These are phyloP conservation scores for Eulemur coronatus DNA, from an alignment of 2,797 vertebrate species.

Conservation along the genomic window DNA sequence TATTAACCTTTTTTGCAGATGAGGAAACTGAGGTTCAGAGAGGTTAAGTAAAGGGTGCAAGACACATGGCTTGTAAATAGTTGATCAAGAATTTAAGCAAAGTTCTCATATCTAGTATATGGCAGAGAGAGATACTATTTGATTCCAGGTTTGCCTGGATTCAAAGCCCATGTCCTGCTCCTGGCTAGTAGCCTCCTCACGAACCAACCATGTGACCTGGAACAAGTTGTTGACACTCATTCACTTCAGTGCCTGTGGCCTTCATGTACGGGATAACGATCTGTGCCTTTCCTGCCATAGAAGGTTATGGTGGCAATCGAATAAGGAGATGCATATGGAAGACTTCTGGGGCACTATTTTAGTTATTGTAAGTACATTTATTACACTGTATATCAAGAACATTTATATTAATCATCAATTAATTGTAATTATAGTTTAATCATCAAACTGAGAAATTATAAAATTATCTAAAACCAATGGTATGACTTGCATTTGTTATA, in stretches of 20 bases:
- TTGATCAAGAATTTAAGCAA: not conserved
- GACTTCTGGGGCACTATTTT: not conserved
- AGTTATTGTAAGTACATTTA: not conserved
- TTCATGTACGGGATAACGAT: not conserved
- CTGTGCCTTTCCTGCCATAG: not conserved
- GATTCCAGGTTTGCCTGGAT: not conserved
- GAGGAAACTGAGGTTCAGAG: not conserved
- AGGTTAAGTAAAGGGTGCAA: not conserved
- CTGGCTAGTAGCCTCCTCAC: not conserved
- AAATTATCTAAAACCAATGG: not conserved
- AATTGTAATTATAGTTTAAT: slow-evolving; percentile 8
- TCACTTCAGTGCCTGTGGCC: not conserved
- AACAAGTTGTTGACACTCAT: not conserved
- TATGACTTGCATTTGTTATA: not conserved
- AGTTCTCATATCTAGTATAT: not conserved
- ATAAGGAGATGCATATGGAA: not conserved
- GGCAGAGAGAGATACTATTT: not conserved
- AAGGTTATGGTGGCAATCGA: not conserved
- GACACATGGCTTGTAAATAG: not conserved
- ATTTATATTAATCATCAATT: not conserved
- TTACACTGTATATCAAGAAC: not conserved
- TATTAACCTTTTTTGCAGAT: not conserved
- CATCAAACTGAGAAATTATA: not conserved
- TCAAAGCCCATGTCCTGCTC: not conserved
- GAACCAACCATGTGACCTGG: not conserved